Evolutionary conservation across 2,113 vertebrate genomes (phyloP).

Genomic region (Microtus oregoni): DNA sequence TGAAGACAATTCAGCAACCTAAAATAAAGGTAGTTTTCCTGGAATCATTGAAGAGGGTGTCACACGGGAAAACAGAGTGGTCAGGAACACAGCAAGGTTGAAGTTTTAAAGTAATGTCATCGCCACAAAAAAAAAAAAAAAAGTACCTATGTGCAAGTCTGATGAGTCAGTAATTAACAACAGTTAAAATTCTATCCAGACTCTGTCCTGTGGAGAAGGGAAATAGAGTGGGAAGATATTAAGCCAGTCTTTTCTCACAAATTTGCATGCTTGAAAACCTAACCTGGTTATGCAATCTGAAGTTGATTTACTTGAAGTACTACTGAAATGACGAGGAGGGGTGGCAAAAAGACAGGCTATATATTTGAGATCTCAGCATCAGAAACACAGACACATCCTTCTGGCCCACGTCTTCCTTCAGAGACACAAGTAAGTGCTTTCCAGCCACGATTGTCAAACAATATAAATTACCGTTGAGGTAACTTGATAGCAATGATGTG

Average conservation of each 20-base stretch:
- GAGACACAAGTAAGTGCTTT: conserved; percentile 26
- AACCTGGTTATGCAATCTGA: not conserved
- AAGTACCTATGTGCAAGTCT: not conserved
- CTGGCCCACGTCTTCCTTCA: not conserved
- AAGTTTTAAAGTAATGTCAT: not conserved
- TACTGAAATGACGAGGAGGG: not conserved
- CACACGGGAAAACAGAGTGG: not conserved
- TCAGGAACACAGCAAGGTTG: not conserved
- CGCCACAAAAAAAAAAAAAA: not conserved
- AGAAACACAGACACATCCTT: accelerated
- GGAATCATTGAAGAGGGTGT: not conserved
- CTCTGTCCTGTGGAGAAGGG: not conserved
- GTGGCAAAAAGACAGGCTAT: not conserved
- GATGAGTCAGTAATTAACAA: not conserved
- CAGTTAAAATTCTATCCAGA: accelerated
- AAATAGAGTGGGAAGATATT: accelerated
- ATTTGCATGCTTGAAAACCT: not conserved
- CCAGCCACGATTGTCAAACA: not conserved
- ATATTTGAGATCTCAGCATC: not conserved
- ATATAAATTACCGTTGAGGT: not conserved
- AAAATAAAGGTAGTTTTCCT: not conserved
- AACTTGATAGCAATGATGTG: not conserved
- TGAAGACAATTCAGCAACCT: not conserved
- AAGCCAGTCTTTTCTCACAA: not conserved
- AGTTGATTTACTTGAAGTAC: conserved; percentile 37